Base-by-base conservation (phyloP, 2,113 vertebrate genomes). In the Paramormyrops kingsleyae region DNA sequence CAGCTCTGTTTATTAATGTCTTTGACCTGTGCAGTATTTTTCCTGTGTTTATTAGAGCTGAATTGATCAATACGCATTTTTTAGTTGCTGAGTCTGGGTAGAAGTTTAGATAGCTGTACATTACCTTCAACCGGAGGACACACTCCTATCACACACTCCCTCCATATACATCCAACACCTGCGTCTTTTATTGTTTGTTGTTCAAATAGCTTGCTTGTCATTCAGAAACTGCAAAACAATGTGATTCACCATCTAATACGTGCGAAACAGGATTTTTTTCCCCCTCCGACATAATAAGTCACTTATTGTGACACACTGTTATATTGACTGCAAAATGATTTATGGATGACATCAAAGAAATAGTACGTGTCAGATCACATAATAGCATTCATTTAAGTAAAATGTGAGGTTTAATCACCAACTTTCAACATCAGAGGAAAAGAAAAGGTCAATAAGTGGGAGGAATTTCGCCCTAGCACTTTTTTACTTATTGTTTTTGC, bases 291-390 rank as follows among this genome's bases (percentile, higher is more conserved):
- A 77, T 77, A 80, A 80, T 80, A 80, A 80, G 74, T 42, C 74
- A 80, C 74, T 80, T 80, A 80, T 80, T 80, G 31, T 80, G 35
- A 19, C 74, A 77, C 74, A 39, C 35, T 77, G 70, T 80, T 80
- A 80, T 80, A 80, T 80, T 80, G 74, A 80, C 74, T 80, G 31
- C 74, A 80, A 80, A 80, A 42, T 80, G 74, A 80, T 80, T 80
- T 80, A 80, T 80, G 35, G 42, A 42, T 80, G 74, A 80, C 74
- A 80, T 80, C 74, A 80, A 80, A 19, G 35, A 42, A 42, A 80
- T 39, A 10, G 15, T 19, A 80, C 1, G 2, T 42, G 74, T 80
- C 74, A 39, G 17, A 42, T 19, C 74, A 42, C 74, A 42, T 80
- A 80, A 80, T 42, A 80, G 35, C 74, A 19, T 80, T 80, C 35